Conservation (phyloP, 2,113 vertebrate genomes). For the Rhodinocichla rosea region DNA sequence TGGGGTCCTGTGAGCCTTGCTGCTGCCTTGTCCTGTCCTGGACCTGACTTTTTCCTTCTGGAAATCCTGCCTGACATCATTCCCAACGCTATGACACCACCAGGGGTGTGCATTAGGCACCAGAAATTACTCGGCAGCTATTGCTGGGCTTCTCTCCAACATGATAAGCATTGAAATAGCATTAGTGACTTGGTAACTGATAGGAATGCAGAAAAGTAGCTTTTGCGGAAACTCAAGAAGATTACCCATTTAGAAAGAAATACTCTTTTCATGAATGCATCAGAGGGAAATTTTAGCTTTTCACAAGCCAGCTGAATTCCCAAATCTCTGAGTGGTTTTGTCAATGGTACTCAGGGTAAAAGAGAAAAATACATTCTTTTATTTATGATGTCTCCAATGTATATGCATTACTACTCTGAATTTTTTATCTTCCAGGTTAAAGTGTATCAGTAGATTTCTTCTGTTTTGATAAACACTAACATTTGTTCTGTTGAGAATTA, state of each 20-base stretch:
- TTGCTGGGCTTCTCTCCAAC: not conserved
- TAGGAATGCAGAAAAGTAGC: not conserved
- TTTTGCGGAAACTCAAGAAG: not conserved
- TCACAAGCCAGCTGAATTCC: not conserved
- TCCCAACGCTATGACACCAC: accelerated
- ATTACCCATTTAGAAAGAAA: not conserved
- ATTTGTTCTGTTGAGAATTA: not conserved
- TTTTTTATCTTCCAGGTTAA: not conserved
- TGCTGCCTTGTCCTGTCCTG: not conserved
- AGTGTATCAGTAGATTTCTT: not conserved
- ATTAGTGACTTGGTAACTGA: not conserved
- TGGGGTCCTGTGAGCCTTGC: not conserved
- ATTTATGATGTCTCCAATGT: not conserved
- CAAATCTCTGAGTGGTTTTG: not conserved
- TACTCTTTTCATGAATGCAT: not conserved
- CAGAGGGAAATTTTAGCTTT: not conserved
- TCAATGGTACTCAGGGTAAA: not conserved
- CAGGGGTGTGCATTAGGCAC: not conserved
- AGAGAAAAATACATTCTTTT: not conserved
- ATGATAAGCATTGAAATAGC: not conserved
- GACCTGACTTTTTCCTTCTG: not conserved
- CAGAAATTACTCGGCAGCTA: not conserved
- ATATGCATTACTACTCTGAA: not conserved
- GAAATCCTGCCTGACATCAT: not conserved
- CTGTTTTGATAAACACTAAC: constrained; percentile 11